Evolutionary conservation across 2,888 invertebrate genomes (phyloP).

Genomic region (Miltochrista miniata): DNA sequence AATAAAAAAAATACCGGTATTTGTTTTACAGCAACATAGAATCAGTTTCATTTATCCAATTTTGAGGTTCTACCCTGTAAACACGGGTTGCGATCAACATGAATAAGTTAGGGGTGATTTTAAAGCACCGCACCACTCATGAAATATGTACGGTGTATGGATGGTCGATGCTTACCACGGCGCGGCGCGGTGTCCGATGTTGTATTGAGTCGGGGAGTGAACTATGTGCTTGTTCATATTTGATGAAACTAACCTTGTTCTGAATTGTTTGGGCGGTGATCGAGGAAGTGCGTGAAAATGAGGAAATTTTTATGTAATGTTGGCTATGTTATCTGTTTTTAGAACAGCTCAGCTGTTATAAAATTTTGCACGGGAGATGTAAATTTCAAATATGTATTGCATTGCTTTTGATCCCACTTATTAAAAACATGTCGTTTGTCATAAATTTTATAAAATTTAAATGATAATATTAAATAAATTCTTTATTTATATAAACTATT

Average conservation of each 20-base stretch:
- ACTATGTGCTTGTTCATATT: slow-evolving; percentile 17
- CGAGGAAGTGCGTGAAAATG: neutral
- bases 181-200: neutral
- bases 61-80: slow-evolving; percentile 15
- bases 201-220: slow-evolving; percentile 9
- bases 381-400: no score
- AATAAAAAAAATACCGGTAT: slow-evolving; percentile 22
- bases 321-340: no score
- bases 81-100: slow-evolving; percentile 25
- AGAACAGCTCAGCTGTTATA: no score
- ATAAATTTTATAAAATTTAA: no score
- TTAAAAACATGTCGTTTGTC: no score
- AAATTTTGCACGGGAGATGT: no score
- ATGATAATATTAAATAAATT: no score
- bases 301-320: no score
- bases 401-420: no score
- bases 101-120: slow-evolving; percentile 45
- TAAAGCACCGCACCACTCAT: slow-evolving; percentile 32
- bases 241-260: slow-evolving; percentile 15
- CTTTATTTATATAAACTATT: no score
- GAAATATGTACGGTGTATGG: slow-evolving; percentile 27
- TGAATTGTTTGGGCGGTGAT: slow-evolving; percentile 1
- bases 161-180: slow-evolving; percentile 8
- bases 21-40: slow-evolving; percentile 24
- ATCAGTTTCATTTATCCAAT: slow-evolving; percentile 29